A percentile compares a stretch with the other conserved stretches of the same genome.
phyloP scores from a whole-genome alignment of 2,797 vertebrate species.

The Steatocranus sp. region DNA sequence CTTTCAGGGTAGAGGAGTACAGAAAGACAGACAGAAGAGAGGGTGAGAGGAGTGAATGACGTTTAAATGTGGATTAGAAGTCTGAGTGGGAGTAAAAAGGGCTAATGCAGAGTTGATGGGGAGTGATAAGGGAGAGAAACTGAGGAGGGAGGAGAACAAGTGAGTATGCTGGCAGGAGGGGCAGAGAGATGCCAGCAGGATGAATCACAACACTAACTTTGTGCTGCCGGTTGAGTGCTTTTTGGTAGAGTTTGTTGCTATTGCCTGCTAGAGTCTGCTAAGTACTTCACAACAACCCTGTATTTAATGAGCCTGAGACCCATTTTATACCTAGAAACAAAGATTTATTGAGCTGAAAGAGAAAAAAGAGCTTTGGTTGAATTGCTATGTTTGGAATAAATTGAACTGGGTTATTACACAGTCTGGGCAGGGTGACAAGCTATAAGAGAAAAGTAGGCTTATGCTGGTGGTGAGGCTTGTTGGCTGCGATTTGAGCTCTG shows the following conservation, averaged over 20 bases:
- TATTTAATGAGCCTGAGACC: not conserved
- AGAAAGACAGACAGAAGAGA: not conserved
- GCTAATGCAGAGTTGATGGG: not conserved
- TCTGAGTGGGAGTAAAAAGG: constrained; percentile 7
- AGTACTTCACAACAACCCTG: not conserved
- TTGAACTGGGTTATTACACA: constrained; percentile 1
- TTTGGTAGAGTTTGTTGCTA: not conserved
- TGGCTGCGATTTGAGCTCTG: constrained; percentile 13
- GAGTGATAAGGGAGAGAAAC: not conserved
- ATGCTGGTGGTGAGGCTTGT: not conserved
- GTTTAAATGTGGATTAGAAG: constrained; percentile 3
- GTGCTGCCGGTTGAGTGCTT: constrained; percentile 12
- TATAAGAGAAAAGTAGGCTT: constrained; percentile 2
- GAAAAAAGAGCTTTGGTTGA: not conserved
- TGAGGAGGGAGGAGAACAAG: constrained; percentile 12
- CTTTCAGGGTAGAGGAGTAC: constrained; percentile 27
- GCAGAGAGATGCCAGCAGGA: constrained; percentile 51
- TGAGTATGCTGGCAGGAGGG: constrained; percentile 15
- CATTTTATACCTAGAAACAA: constrained; percentile 1
- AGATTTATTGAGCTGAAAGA: not conserved
- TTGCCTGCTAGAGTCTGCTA: not conserved
- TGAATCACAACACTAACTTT: constrained; percentile 67
- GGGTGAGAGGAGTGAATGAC: constrained; percentile 17
- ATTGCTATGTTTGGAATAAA: not conserved
- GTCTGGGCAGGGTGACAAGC: not conserved